Conservation (phyloP, 2,113 vertebrate species). For the Cynopterus brachyotis region DNA sequence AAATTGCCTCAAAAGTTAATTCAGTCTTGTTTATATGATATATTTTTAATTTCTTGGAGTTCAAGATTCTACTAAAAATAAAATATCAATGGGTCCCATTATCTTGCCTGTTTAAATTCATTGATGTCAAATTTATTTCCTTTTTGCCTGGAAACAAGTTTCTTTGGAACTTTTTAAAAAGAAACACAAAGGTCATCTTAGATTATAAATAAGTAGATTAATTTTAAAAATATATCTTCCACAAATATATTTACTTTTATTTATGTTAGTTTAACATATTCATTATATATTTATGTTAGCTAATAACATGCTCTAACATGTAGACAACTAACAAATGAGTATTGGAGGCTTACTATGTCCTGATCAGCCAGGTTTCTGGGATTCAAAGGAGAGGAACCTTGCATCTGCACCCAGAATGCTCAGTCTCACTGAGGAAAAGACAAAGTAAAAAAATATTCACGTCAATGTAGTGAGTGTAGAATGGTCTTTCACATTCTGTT, state of each 20-base stretch:
- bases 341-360: not conserved
- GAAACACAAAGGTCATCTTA: not conserved
- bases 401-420: not conserved
- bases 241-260: not conserved
- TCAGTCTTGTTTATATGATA: not conserved
- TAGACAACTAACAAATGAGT: not conserved
- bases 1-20: constrained; percentile 1
- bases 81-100: not conserved
- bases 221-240: not conserved
- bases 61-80: not conserved
- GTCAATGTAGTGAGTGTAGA: not conserved
- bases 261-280: not conserved
- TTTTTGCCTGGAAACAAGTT: not conserved
- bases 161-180: not conserved
- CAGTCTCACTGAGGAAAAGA: not conserved
- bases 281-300: not conserved
- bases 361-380: not conserved
- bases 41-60: not conserved
- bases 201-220: not conserved
- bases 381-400: not conserved
- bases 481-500: not conserved
- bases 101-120: not conserved
- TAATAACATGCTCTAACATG: not conserved
- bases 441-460: not conserved
- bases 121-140: not conserved